These are phyloP conservation scores for Turritopsis rubra DNA, from an alignment of 30 jellyfish, hydroid and myxozoan genomes.

Conservation along the genomic window DNA sequence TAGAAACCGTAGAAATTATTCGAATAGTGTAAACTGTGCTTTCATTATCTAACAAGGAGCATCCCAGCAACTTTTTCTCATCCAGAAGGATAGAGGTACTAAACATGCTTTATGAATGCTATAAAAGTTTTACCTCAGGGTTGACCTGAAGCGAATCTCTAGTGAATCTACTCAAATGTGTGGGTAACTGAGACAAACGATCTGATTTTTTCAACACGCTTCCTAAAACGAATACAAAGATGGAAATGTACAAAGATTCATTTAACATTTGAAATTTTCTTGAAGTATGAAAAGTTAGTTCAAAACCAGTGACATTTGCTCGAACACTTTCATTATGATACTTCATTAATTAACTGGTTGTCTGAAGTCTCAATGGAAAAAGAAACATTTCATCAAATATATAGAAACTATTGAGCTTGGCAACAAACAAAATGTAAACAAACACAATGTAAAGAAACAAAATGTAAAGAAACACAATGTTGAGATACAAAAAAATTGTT, in stretches of 20 bases:
- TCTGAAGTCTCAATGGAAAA: background rate
- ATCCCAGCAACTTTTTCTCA: background rate
- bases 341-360: background rate
- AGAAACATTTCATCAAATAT: background rate
- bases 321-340: no score
- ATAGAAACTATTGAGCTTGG: background rate
- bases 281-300: no score
- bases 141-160: conserved; percentile 50
- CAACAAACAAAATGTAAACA: no score
- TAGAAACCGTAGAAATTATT: no score
- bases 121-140: conserved; percentile 81
- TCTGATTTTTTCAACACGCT: conserved; percentile 13
- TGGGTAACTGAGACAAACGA: conserved; percentile 38
- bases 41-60: no score
- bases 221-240: conserved; percentile 28
- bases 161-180: conserved; percentile 8
- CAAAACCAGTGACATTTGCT: no score
- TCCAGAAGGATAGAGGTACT: background rate
- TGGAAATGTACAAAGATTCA: background rate
- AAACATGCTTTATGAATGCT: no score
- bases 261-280: no score
- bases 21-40: no score
- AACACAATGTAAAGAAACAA: no score
- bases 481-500: no score
- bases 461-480: no score